Percentiles rank a stretch among this genome's conserved stretches.
Conservation (phyloP, 2,113 vertebrate genomes). For the Oreochromis aureus region DNA sequence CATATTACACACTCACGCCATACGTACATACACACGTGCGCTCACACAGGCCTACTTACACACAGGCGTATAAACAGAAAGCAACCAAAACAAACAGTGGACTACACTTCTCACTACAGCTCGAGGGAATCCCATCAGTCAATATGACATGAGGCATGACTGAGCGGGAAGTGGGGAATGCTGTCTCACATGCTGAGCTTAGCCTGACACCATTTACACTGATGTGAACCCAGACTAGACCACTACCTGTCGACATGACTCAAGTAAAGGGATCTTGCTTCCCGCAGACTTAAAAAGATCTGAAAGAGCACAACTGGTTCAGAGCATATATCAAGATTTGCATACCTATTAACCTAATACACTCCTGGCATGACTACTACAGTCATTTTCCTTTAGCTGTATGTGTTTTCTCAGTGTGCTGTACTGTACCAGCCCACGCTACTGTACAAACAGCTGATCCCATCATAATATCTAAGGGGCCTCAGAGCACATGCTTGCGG, state of each 20-base stretch:
- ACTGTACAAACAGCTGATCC: conserved; percentile 58
- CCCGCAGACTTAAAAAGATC: conserved; percentile 10
- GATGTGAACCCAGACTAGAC: conserved; percentile 43
- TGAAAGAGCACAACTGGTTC: neutral
- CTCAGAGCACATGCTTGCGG: conserved; percentile 47
- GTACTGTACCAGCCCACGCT: conserved; percentile 43
- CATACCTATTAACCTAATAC: neutral
- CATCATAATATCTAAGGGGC: conserved; percentile 41
- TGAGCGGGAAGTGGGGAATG: conserved; percentile 61
- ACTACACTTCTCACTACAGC: conserved; percentile 51
- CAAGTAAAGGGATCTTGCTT: conserved; percentile 3
- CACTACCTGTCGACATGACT: conserved; percentile 26
- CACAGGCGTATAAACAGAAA: conserved; percentile 37
- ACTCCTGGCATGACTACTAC: conserved; percentile 3
- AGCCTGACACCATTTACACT: conserved; percentile 50
- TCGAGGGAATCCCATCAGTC: conserved; percentile 68
- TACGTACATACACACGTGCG: neutral
- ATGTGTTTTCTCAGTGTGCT: neutral
- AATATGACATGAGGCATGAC: conserved; percentile 67
- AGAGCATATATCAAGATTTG: neutral
- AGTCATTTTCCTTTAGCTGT: conserved; percentile 1
- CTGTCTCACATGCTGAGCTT: conserved; percentile 49
- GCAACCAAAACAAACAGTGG: conserved; percentile 63
- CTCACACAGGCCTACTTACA: conserved; percentile 8
- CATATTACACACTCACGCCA: conserved; percentile 2